Conservation (phyloP, 2,888 invertebrate species). For the Pycnomerus fuliginosus region DNA sequence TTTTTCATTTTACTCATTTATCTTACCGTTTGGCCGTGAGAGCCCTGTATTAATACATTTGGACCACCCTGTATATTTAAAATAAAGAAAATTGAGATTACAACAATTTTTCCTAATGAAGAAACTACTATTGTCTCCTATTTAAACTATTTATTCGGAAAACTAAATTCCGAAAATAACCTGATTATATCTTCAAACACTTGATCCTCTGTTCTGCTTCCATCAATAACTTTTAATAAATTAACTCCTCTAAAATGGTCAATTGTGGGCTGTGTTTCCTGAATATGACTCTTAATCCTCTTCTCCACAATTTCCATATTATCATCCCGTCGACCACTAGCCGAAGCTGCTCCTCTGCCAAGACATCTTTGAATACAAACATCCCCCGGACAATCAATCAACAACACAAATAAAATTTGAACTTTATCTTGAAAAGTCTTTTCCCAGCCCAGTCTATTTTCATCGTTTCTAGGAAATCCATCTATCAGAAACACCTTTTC, state of each 20-base stretch:
- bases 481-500: conserved; percentile 81
- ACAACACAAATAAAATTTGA: conserved; percentile 78
- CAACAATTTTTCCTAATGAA: too few relatives aligned
- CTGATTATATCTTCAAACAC: conserved; percentile 56
- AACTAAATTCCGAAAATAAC: conserved; percentile 32
- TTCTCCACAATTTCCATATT: conserved; percentile 8
- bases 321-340: conserved; percentile 59
- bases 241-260: conserved; percentile 71
- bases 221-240: conserved; percentile 75
- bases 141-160: too few relatives aligned
- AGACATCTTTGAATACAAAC: conserved; percentile 80
- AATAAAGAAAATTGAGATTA: too few relatives aligned
- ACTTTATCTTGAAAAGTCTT: conserved; percentile 76
- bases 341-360: conserved; percentile 60
- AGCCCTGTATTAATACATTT: too few relatives aligned
- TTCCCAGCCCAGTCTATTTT: conserved; percentile 91
- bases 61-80: too few relatives aligned
- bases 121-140: too few relatives aligned
- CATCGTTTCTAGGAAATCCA: conserved; percentile 92
- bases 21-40: too few relatives aligned
- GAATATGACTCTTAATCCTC: conserved; percentile 57
- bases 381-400: conserved; percentile 81
- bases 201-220: conserved; percentile 62
- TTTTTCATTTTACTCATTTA: too few relatives aligned
- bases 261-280: conserved; percentile 88